A percentile compares a stretch with the other conserved stretches of the same genome.
phyloP scores from a whole-genome alignment of 2,888 invertebrate genomes.

The Perizoma flavofasciatum region DNA sequence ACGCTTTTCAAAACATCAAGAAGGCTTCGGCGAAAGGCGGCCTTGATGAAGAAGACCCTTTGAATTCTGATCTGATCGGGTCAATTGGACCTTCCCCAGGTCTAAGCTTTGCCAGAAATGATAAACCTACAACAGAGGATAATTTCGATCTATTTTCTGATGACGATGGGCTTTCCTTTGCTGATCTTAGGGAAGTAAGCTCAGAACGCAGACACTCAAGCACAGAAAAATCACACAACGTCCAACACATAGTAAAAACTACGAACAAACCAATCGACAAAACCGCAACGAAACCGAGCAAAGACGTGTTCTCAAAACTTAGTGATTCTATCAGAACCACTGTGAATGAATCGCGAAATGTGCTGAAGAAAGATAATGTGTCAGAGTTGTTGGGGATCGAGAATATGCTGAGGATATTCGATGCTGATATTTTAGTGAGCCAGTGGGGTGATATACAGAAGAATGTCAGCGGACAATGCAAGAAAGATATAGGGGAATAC shows the following conservation, averaged over 20 bases:
- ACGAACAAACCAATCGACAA: slow-evolving; percentile 58
- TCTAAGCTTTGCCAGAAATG: slow-evolving; percentile 45
- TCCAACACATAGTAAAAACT: slow-evolving; percentile 74
- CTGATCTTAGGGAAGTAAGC: slow-evolving; percentile 60
- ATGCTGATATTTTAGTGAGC: slow-evolving; percentile 79
- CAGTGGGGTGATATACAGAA: slow-evolving; percentile 82
- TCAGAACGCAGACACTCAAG: slow-evolving; percentile 56
- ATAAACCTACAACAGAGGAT: slow-evolving; percentile 55
- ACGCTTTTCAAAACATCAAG: slow-evolving; percentile 78
- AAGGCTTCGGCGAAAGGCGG: slow-evolving; percentile 72
- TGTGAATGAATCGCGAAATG: slow-evolving; percentile 69
- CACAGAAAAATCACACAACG: slow-evolving; percentile 75
- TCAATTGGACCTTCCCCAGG: slow-evolving; percentile 50
- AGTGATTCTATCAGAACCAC: slow-evolving; percentile 64
- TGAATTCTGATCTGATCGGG: slow-evolving; percentile 66
- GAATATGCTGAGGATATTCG: slow-evolving; percentile 82
- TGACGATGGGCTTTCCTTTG: slow-evolving; percentile 73
- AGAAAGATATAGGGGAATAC: slow-evolving; percentile 83
- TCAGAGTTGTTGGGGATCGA: slow-evolving; percentile 69
- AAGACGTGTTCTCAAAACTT: slow-evolving; percentile 61
- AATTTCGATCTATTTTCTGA: slow-evolving; percentile 70
- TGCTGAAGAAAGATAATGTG: slow-evolving; percentile 47
- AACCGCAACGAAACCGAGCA: slow-evolving; percentile 55
- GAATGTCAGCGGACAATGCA: slow-evolving; percentile 78
- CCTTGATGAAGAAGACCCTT: slow-evolving; percentile 61